Evolutionary conservation across 2,797 vertebrate genomes (phyloP).

Genomic region (Microctenopoma stevenorrisi): DNA sequence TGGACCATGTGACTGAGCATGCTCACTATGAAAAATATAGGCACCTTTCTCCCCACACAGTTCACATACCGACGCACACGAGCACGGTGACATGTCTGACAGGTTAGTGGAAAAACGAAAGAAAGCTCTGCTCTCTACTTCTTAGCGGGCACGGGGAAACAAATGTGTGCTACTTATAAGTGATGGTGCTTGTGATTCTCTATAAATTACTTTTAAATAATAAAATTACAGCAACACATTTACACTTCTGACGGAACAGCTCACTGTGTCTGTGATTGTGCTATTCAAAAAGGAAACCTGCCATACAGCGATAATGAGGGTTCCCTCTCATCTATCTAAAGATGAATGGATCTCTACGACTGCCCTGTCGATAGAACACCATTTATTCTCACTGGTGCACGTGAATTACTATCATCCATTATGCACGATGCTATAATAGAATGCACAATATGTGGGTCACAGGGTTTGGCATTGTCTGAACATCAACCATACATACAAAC

Average conservation of each 20-base stretch:
- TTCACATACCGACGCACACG: not conserved
- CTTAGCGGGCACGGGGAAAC: slow-evolving; percentile 34
- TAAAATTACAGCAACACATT: slow-evolving; percentile 82
- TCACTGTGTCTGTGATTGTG: slow-evolving; percentile 74
- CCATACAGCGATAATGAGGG: slow-evolving; percentile 20
- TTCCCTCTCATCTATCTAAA: slow-evolving; percentile 8
- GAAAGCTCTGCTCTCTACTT: slow-evolving; percentile 25
- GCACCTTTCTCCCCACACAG: slow-evolving; percentile 42
- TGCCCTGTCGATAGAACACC: not conserved
- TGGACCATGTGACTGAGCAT: not conserved
- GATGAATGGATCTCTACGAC: not conserved
- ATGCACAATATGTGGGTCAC: not conserved
- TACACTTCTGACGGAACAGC: slow-evolving; percentile 64
- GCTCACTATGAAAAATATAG: slow-evolving; percentile 29
- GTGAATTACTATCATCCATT: slow-evolving; percentile 5
- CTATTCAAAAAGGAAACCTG: slow-evolving; percentile 42
- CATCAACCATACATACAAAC: not conserved
- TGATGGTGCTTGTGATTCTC: slow-evolving; percentile 75
- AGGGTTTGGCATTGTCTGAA: not conserved
- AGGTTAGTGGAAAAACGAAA: slow-evolving; percentile 29
- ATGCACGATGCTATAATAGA: not conserved
- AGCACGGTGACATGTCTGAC: slow-evolving; percentile 1
- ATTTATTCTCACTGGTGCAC: not conserved
- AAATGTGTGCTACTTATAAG: slow-evolving; percentile 75
- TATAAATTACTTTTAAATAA: slow-evolving; percentile 88